Evolutionary conservation across 2,888 invertebrate genomes (phyloP).

Genomic region (Serrognathus titanus): DNA sequence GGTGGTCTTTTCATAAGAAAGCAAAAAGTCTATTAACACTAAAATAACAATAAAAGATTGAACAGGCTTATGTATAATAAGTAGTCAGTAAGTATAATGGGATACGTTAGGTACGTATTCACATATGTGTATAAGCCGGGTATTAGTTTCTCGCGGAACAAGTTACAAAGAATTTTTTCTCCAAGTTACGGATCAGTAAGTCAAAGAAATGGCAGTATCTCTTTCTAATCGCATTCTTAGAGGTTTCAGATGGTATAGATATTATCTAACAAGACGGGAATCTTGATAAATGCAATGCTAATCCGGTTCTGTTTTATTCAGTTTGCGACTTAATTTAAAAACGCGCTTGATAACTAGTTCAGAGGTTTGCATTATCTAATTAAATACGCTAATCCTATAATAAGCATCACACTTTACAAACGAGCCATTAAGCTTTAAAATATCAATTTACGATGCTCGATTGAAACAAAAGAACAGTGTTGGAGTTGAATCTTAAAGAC

Average conservation of each 20-base stretch:
- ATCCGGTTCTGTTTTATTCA: conserved; percentile 26
- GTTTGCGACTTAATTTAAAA: conserved; percentile 22
- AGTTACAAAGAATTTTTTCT: conserved; percentile 1
- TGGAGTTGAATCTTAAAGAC: no score
- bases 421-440: background rate
- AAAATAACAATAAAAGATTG: no score
- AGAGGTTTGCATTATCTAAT: conserved; percentile 15
- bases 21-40: no score
- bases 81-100: no score
- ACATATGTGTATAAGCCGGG: background rate
- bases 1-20: no score
- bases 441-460: no score
- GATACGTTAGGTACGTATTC: no score
- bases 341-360: conserved; percentile 10
- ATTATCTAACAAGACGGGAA: conserved; percentile 34
- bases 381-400: conserved; percentile 2
- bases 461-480: no score
- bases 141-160: conserved; percentile 2
- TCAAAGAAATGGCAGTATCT: conserved; percentile 45
- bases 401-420: background rate
- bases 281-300: conserved; percentile 31
- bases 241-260: conserved; percentile 10
- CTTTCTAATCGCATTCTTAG: conserved; percentile 40
- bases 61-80: no score
- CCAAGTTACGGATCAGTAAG: conserved; percentile 36